A percentile compares a stretch with the other conserved stretches of the same genome.
Evolutionary conservation across 2,113 vertebrate genomes (phyloP).

Genomic region (Protobothrops flavoviridis): DNA sequence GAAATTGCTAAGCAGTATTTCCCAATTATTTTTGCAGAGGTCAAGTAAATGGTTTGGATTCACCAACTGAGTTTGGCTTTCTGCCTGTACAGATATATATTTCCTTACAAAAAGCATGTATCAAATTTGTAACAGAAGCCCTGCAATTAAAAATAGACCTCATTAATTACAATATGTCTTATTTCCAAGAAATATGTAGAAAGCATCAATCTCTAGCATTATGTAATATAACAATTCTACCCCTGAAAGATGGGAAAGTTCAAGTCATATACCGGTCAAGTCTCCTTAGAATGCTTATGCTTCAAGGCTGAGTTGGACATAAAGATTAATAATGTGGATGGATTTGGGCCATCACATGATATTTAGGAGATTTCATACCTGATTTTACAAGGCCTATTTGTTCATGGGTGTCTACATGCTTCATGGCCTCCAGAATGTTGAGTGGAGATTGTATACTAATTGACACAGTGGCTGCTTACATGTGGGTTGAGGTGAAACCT

Average conservation of each 20-base stretch:
- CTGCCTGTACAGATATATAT: not conserved
- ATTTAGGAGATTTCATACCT: not conserved
- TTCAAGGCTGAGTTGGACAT: not conserved
- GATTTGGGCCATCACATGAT: not conserved
- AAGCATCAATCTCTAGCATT: not conserved
- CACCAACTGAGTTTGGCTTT: not conserved
- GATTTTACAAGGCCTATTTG: not conserved
- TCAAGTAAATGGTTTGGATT: not conserved
- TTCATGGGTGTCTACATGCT: not conserved
- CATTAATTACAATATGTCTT: not conserved
- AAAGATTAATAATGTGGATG: not conserved
- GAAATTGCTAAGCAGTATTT: not conserved
- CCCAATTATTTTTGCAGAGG: not conserved
- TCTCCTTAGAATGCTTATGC: not conserved
- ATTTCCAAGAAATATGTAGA: not conserved
- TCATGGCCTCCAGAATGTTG: not conserved
- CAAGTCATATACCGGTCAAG: not conserved
- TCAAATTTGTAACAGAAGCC: not conserved
- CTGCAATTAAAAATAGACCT: not conserved
- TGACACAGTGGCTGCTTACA: not conserved
- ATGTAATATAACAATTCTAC: not conserved
- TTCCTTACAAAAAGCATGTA: not conserved
- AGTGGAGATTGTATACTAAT: not conserved
- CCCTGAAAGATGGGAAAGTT: not conserved
- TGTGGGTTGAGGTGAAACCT: not conserved